Base-by-base conservation (phyloP, 2,888 invertebrate species). In the Aleiodes testaceus region DNA sequence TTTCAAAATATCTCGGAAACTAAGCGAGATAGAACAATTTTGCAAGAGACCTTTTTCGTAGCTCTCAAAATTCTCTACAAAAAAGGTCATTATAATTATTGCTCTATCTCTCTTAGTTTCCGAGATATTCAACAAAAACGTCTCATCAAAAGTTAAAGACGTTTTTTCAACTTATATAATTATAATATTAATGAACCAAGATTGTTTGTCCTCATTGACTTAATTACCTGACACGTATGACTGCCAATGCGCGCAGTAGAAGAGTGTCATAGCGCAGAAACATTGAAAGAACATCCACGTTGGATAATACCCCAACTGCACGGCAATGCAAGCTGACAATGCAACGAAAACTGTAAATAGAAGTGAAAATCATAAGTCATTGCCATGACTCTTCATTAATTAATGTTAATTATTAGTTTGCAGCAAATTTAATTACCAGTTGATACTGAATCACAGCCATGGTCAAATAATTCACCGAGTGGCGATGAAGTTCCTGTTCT, bases 241-340 rank as follows among this genome's bases (percentile, higher is more conserved):
- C 87, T 99, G 98, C 99, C 99, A 99, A 88, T 99, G 99, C 18
- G 99, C 99, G 88, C 96, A 96, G 89, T 99, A 99, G 90, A 99
- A 99, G 77, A 99, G 89, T 42, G 96, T 94, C 90, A 97, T 95
- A 30, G 97, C 97, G 88, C 96, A 93, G 87, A 98, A 95, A 87
- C 97, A 96, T 91, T 97, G 92, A 87, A 97, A 95, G 89, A 99
- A 96, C 92, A 99, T 94, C 94, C 97, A 95, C 72, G 93, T 94
- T 16, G 98, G 97, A 87, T 95, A 93, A 80, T 94, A 91, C 3
- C 99, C 99, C 77, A 99, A 89, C 84, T 96, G 95, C 74, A 98
- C 94, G 36, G 98, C 94, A 83, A 97, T 94, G 85, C 97, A 97
- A 0, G 97, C 95, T n/a, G 98, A 97, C 11, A 99, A 88, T 0